phyloP scores from a whole-genome alignment of 2,888 invertebrate species.

The Pammene fasciana region DNA sequence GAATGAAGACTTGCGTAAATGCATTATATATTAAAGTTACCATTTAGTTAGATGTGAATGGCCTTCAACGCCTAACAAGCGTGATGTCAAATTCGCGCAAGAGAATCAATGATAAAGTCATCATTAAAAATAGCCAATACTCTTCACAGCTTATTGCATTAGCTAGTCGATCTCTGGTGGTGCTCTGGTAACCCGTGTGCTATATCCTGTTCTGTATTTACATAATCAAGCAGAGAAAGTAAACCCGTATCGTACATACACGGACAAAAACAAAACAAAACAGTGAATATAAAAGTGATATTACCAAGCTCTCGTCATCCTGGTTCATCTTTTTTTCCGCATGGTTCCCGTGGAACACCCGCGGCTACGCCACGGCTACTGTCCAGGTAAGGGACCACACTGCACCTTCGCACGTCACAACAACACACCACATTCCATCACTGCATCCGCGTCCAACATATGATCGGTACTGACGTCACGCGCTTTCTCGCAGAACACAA shows the following conservation, averaged over 20 bases:
- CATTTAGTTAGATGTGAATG: constrained; percentile 26
- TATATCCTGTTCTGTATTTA: constrained; percentile 7
- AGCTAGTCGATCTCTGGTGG: constrained; percentile 24
- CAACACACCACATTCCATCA: constrained; percentile 81
- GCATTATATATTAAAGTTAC: constrained; percentile 11
- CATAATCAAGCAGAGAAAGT: constrained; percentile 21
- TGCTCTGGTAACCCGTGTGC: constrained; percentile 32
- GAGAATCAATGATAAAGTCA: constrained; percentile 64
- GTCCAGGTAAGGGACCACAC: constrained; percentile 69
- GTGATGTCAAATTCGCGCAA: constrained; percentile 52
- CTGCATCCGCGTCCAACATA: constrained; percentile 83
- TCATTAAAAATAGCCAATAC: constrained; percentile 71
- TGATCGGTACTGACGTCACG: constrained; percentile 81
- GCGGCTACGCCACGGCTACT: constrained; percentile 69
- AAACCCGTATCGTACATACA: neutral
- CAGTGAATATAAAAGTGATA: constrained; percentile 68
- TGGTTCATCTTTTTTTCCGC: constrained; percentile 88
- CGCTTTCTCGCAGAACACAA: constrained; percentile 77
- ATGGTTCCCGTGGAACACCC: constrained; percentile 80
- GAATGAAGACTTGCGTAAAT: constrained; percentile 1
- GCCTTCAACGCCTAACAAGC: constrained; percentile 57
- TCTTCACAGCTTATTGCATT: constrained; percentile 16
- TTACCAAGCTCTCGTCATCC: constrained; percentile 89
- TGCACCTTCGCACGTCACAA: constrained; percentile 76
- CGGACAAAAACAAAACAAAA: constrained; percentile 13